Evolutionary conservation across 2,888 invertebrate species (phyloP), one percentile per base, ranked within the genome.

Genomic region (Andrena minutula): DNA sequence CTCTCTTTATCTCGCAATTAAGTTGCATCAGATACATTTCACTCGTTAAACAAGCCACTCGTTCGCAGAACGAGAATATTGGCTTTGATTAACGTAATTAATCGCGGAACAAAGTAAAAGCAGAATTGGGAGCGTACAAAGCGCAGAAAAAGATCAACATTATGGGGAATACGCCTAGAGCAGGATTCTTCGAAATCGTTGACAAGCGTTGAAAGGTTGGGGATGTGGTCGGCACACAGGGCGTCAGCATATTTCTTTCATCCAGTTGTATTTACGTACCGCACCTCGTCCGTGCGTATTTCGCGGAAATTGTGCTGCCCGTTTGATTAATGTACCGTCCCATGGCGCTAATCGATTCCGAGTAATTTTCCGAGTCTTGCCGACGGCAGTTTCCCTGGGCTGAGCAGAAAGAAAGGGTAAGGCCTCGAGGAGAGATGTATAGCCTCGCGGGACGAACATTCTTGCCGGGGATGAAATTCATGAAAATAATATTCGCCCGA

Each of bases 311-410:
- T 79, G 81, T 83, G 81, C 63, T 7, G 76, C 71, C 68, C 47
- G 79, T 26, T 69, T 89, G 89, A 89, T 89, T 89, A 89, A 89
- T 89, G 89, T 77, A 63, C 77, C 83, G 78, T 72, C 79, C 78
- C 82, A 68, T 64, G 75, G 32, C 51, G 74, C 81, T 88, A 82
- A 86, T 84, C 86, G 82, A 88, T 88, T 83, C 28, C 58, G 72
- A 85, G 85, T 89, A 85, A 88, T 88, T 85, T 83, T 75, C 76
- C 68, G 71, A 75, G 78, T 16, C 41, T 35, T 16, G 47, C 51
- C 64, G n/a, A 47, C 30, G 65, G 58, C 60, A 30, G 51, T 51
- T 35, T 72, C 60, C 61, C 32, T 23, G 30, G 32, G 20, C 8
- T 32, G 56, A 26, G 7, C 28, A 10, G n/a, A 58, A 69, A 70